Evolutionary conservation across 2,113 vertebrate species (phyloP).

Genomic region (Trichechus manatus): DNA sequence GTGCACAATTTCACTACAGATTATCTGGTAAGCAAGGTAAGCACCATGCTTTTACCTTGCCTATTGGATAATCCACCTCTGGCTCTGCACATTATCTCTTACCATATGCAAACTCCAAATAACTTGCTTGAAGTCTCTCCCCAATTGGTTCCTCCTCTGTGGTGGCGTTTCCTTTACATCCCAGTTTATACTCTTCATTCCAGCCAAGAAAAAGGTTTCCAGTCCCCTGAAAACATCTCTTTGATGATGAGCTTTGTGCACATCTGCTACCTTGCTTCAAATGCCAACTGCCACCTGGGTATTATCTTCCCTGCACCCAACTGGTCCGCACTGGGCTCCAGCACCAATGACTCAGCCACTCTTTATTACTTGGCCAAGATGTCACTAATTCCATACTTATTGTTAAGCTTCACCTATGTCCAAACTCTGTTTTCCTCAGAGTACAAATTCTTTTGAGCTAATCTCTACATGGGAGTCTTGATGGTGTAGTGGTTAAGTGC

Average conservation of each 20-base stretch:
- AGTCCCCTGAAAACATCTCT: not conserved
- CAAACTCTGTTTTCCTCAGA: not conserved
- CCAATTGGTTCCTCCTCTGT: not conserved
- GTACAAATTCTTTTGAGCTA: not conserved
- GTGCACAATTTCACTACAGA: too few relatives aligned
- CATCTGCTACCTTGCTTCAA: not conserved
- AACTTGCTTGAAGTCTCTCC: not conserved
- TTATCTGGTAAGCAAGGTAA: too few relatives aligned
- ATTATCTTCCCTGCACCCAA: not conserved
- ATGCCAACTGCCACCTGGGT: not conserved
- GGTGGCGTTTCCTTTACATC: not conserved
- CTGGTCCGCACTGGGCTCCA: too few relatives aligned
- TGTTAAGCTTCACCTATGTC: not conserved
- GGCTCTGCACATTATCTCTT: not conserved
- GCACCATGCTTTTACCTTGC: too few relatives aligned
- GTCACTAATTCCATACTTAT: not conserved
- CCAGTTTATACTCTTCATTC: not conserved
- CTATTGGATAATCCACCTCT: too few relatives aligned
- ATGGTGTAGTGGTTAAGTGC: too few relatives aligned
- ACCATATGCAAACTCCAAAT: not conserved
- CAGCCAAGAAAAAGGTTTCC: not conserved
- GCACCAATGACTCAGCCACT: not conserved
- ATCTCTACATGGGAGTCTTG: not conserved
- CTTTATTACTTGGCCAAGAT: not conserved
- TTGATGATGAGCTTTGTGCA: not conserved